Conservation (phyloP, 1,140 invertebrate genomes). For the Aplysia californica region DNA sequence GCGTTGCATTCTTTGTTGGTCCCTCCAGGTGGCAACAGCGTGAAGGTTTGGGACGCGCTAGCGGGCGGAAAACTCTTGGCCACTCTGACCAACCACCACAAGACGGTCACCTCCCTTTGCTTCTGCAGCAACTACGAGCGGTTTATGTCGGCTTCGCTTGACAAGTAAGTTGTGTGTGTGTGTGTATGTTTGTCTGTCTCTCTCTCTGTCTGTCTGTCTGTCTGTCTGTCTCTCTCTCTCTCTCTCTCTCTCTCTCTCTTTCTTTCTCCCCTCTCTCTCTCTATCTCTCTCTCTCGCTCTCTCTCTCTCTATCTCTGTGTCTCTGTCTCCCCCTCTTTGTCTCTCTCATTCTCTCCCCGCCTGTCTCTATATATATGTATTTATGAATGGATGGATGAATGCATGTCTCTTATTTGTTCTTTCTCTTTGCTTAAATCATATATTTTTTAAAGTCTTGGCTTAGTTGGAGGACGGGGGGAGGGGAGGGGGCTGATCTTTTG, state of each 20-base stretch:
- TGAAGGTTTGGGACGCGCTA: constrained; percentile 94
- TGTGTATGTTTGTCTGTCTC: constrained; percentile 6
- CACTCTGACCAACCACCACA: constrained; percentile 86
- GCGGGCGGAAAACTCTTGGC: constrained; percentile 85
- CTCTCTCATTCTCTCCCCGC: too few species aligned
- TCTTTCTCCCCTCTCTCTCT: constrained; percentile 29
- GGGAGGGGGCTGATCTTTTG: too few species aligned
- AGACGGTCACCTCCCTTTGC: constrained; percentile 88
- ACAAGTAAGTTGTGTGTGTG: constrained; percentile 74
- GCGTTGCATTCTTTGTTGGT: constrained; percentile 14
- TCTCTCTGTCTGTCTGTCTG: constrained; percentile 10
- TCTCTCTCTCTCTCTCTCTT: background rate
- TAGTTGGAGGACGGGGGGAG: too few species aligned
- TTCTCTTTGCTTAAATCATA: too few species aligned
- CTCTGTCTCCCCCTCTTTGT: too few species aligned
- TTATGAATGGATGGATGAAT: too few species aligned
- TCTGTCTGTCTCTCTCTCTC: background rate
- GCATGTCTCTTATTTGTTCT: too few species aligned
- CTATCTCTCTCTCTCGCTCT: too few species aligned
- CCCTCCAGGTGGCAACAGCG: constrained; percentile 82
- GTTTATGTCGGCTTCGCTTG: constrained; percentile 89
- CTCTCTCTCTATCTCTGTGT: too few species aligned
- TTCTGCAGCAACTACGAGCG: constrained; percentile 78
- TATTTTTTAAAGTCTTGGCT: too few species aligned
- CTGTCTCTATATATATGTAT: too few species aligned